Evolutionary conservation across 2,113 vertebrate species (phyloP).

Genomic region (Accipiter virgatus): DNA sequence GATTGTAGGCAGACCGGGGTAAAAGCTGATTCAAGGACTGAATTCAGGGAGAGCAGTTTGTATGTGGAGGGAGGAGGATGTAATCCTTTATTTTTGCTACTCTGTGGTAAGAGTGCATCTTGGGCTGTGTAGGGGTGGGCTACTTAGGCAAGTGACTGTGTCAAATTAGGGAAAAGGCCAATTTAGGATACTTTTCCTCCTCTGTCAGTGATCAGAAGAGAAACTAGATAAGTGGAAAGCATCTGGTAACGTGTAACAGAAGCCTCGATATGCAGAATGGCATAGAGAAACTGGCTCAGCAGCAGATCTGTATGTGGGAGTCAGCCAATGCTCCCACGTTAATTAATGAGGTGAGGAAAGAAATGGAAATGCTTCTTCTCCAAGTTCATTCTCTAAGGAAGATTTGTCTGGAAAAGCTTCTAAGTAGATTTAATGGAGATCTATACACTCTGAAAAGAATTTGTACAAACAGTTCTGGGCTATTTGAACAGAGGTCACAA

Average conservation of each 20-base stretch:
- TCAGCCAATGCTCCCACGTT: neutral
- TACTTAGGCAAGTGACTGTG: neutral
- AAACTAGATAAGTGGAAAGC: neutral
- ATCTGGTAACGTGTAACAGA: neutral
- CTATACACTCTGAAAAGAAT: neutral
- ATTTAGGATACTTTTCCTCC: neutral
- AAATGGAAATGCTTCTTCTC: neutral
- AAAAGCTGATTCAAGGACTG: neutral
- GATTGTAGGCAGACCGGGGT: neutral
- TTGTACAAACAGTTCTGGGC: neutral
- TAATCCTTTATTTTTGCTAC: neutral
- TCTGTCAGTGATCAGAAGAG: neutral
- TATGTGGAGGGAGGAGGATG: neutral
- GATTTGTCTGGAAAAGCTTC: constrained; percentile 4
- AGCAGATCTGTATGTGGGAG: neutral
- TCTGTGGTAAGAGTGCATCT: neutral
- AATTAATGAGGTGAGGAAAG: constrained; percentile 24
- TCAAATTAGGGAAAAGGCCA: neutral
- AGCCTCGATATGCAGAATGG: neutral
- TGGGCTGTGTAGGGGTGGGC: neutral
- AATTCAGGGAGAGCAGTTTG: neutral
- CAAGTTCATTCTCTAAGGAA: neutral
- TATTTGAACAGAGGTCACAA: neutral
- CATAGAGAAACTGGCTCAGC: neutral
- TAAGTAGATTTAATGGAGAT: neutral